Base-by-base conservation (phyloP, 30 jellyfish, hydroid and myxozoan genomes). In the Aurelia sp. region DNA sequence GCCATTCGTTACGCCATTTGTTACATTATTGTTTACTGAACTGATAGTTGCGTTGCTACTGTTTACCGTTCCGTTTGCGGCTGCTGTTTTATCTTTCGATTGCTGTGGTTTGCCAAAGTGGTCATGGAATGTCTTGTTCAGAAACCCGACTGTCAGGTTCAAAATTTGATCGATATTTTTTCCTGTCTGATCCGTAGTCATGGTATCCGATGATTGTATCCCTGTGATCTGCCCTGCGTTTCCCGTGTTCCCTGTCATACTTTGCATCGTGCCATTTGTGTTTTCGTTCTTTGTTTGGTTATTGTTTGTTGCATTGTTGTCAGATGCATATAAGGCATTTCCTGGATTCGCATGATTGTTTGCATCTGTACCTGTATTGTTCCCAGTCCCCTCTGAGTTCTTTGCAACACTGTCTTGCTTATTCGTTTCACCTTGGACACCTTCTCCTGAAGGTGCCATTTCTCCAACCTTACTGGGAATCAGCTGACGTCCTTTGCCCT, bases 401-500 rank as follows among this genome's bases (percentile, higher is more conserved):
- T 85, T 85, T 4, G 84, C 48, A 7, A 13, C 67, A 8, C 30
- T 20, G 55, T 67, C 84, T 19, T 73, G 78, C 8, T 33, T 47
- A n/a, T 48, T 50, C 4, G 84, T 60, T 13, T 67, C 59, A 27
- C 33, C 64, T 51, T 70, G 50, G 11, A 11, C 63, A 1, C 74
- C 87, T 16, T 71, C 84, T 15, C 63, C 77, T 3, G 96, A 87
- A 12, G 96, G 96, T 22, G 77, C 90, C 20, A 87, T 87, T 18
- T 76, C 63, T 13, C 96, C 96, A 13, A 87, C 82, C 41, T 87
- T 63, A 9, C 81, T 87, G 16, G 96, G 90, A 3, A 87, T 87
- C 8, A 87, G 62, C 59, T 87, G 89, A 16, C 90, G 67, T 53
- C 38, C 89, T 63, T 57, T 50, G n/a, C 70, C 86, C 1, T 60